A percentile compares a stretch with the other conserved stretches of the same genome.
Evolutionary conservation across 1,140 invertebrate species (phyloP).

Genomic region (Nylanderia fulva): DNA sequence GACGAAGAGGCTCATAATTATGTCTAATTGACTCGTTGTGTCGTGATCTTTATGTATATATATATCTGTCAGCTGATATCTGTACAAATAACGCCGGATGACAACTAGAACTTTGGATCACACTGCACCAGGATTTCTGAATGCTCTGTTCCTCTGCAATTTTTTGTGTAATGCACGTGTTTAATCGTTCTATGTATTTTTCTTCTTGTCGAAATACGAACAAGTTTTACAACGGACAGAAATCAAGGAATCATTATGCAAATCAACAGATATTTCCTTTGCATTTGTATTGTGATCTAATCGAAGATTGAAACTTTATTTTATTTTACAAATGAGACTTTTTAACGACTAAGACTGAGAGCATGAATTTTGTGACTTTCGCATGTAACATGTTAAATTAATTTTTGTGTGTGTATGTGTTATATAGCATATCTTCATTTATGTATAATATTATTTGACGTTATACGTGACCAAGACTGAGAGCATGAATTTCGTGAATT

Average conservation of each 20-base stretch:
- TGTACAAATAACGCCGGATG: not conserved
- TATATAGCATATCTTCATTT: not conserved
- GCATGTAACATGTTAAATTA: not conserved
- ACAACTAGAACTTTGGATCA: not conserved
- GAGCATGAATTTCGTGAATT: slow-evolving; percentile 30
- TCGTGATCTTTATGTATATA: not conserved
- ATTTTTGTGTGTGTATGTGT: not conserved
- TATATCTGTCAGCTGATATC: too few species aligned
- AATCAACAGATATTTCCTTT: not conserved
- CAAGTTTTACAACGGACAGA: not conserved
- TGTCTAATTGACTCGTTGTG: not conserved
- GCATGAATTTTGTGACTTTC: slow-evolving; percentile 20
- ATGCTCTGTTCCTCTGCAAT: not conserved
- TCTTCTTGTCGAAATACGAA: not conserved
- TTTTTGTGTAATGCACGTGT: not conserved
- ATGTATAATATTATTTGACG: not conserved
- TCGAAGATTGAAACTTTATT: not conserved
- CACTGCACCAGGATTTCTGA: not conserved
- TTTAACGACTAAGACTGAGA: slow-evolving; percentile 46
- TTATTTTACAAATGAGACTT: not conserved
- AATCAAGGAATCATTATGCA: not conserved
- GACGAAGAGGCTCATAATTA: not conserved
- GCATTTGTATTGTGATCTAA: not conserved
- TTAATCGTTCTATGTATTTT: not conserved
- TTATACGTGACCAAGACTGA: slow-evolving; percentile 42